Conservation (phyloP, 2,888 invertebrate species). For the Drosophila percnosoma region DNA sequence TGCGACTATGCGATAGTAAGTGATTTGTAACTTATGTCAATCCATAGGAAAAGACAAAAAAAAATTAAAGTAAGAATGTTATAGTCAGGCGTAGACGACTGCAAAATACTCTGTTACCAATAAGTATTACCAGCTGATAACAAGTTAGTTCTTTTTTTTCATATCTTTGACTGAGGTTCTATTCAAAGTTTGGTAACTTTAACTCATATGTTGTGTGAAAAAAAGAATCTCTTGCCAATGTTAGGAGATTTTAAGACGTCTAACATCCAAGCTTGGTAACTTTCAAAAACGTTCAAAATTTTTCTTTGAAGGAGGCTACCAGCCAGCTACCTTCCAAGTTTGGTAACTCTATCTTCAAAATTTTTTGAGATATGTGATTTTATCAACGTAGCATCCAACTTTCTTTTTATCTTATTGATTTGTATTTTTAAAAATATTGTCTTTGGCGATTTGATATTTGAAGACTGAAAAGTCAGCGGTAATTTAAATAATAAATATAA, state of each 20-base stretch:
- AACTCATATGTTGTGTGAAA: background rate
- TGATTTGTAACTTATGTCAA: conserved; percentile 66
- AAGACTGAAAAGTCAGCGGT: no score
- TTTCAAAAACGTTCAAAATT: no score
- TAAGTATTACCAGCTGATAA: background rate
- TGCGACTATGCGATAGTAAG: conserved; percentile 46
- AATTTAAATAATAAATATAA: no score
- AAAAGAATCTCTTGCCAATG: no score
- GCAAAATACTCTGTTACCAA: background rate
- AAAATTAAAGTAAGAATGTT: background rate
- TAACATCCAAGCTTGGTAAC: no score
- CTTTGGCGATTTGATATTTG: no score
- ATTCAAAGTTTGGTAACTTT: background rate
- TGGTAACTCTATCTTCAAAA: background rate
- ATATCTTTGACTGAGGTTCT: background rate
- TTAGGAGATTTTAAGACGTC: no score
- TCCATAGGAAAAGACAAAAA: conserved; percentile 21
- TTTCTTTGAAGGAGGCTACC: no score
- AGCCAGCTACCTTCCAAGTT: no score
- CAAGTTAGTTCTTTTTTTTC: background rate
- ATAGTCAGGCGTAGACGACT: background rate
- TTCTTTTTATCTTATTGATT: no score
- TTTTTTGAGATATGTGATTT: background rate
- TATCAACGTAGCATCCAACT: no score
- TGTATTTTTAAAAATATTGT: no score